These are phyloP conservation scores for Lepus europaeus DNA, from an alignment of 2,113 vertebrate species.

Conservation along the genomic window DNA sequence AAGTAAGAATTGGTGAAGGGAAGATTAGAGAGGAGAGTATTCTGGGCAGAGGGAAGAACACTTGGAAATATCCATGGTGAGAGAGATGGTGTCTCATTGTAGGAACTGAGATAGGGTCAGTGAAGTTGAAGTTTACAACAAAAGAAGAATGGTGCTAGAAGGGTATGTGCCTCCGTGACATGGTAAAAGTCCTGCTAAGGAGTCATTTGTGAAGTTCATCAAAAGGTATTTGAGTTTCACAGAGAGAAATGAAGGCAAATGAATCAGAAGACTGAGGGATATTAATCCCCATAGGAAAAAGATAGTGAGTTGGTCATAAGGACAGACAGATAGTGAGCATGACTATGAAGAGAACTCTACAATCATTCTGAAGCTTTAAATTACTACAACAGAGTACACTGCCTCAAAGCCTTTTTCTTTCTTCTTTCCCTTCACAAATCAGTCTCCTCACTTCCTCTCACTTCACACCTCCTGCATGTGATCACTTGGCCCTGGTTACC, in stretches of 20 bases:
- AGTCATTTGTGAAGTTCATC: constrained; percentile 27
- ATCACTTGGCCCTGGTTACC: not conserved
- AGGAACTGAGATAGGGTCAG: not conserved
- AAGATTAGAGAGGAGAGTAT: not conserved
- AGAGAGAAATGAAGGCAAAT: constrained; percentile 27
- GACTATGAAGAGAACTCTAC: not conserved
- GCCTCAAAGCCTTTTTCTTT: not conserved
- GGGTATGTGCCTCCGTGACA: not conserved
- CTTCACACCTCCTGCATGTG: constrained; percentile 28
- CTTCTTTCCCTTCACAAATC: not conserved
- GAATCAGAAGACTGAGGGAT: constrained; percentile 14
- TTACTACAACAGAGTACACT: not conserved
- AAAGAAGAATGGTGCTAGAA: not conserved
- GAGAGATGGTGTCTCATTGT: not conserved
- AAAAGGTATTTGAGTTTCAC: not conserved
- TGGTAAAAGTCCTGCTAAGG: constrained; percentile 3
- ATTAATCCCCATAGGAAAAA: constrained; percentile 18
- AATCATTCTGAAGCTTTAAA: not conserved
- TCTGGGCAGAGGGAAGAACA: not conserved
- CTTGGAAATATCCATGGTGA: not conserved
- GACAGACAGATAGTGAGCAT: not conserved
- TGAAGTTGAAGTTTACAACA: not conserved
- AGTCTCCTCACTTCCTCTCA: not conserved
- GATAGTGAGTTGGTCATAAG: not conserved
- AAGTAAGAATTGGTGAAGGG: constrained; percentile 20